These are phyloP conservation scores for Plecotus auritus DNA, from an alignment of 2,113 vertebrate genomes.

Conservation along the genomic window DNA sequence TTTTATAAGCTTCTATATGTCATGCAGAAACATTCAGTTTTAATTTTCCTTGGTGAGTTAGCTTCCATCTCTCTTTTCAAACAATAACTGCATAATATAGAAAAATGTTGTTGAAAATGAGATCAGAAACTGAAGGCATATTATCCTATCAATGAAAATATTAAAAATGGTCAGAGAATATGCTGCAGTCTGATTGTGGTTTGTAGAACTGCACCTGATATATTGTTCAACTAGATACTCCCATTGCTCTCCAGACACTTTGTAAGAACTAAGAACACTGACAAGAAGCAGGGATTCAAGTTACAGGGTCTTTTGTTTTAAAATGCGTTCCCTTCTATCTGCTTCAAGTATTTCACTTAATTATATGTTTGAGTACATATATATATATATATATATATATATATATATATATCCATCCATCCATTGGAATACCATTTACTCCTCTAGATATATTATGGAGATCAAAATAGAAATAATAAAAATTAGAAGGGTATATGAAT, in stretches of 20 bases:
- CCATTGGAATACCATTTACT: not conserved
- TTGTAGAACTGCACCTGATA: not conserved
- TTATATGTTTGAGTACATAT: not conserved
- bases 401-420: not conserved
- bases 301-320: not conserved
- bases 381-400: not conserved
- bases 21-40: not conserved
- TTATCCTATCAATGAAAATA: not conserved
- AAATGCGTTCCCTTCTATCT: not conserved
- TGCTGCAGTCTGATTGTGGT: not conserved
- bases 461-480: not conserved
- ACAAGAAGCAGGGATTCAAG: not conserved
- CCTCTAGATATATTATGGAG: not conserved
- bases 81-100: not conserved
- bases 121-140: not conserved
- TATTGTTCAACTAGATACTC: not conserved
- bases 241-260: not conserved
- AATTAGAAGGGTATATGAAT: not conserved
- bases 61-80: constrained; percentile 33
- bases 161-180: not conserved
- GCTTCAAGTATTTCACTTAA: not conserved
- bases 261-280: not conserved
- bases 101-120: not conserved
- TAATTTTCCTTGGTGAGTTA: constrained; percentile 40
- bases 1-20: not conserved